A percentile compares a stretch with the other conserved stretches of the same genome.
phyloP scores from a whole-genome alignment of 2,888 invertebrate genomes.

The Vesta saturnalis region DNA sequence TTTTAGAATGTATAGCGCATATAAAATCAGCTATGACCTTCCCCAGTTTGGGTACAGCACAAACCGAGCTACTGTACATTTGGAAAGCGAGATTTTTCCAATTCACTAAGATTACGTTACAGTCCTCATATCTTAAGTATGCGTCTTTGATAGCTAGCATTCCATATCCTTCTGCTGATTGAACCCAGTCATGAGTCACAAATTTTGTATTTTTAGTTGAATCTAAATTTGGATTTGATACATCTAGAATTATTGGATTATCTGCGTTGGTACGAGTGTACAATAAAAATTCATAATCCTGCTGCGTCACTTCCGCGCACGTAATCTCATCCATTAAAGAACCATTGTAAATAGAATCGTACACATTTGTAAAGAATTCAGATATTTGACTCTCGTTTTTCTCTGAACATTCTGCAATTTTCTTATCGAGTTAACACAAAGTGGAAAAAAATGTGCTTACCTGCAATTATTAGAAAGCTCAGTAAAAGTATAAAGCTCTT shows the following conservation, averaged over 20 bases:
- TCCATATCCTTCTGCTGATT: not conserved
- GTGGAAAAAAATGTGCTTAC: no score
- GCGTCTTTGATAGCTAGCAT: not conserved
- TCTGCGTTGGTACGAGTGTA: not conserved
- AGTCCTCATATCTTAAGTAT: not conserved
- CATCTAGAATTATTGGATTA: not conserved
- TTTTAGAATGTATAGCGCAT: not conserved
- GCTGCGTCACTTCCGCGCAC: no score
- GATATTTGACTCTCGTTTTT: no score
- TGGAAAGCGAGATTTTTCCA: not conserved
- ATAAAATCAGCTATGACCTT: not conserved
- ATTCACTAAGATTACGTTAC: not conserved
- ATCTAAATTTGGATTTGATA: not conserved
- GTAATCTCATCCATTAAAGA: no score
- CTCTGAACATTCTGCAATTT: no score
- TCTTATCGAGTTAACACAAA: no score
- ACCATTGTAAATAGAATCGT: no score
- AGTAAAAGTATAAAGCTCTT: no score
- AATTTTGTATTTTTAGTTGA: not conserved
- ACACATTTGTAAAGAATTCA: no score
- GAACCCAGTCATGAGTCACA: not conserved
- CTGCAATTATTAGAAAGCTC: no score
- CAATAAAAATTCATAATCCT: not conserved
- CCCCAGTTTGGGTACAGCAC: not conserved
- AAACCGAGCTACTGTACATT: not conserved